Base-by-base conservation (phyloP, 2,888 invertebrate species). In the Caenorhabditis zanzibari region DNA sequence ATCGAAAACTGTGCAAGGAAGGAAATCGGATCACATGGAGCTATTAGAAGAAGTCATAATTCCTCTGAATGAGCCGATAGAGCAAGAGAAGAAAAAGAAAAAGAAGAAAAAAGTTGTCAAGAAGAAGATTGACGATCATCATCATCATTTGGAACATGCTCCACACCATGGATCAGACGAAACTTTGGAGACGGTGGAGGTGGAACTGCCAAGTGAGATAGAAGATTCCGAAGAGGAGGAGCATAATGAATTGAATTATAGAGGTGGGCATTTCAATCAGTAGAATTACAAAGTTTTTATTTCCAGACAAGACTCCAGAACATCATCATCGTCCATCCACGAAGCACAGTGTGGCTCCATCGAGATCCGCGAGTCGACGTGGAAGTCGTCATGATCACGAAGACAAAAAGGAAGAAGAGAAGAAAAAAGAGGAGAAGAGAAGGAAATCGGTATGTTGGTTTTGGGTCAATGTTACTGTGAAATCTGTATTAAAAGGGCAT, bases 191-290 rank as follows among this genome's bases (percentile, higher is more conserved):
- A 82, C 77, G 10, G 74, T 32, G 22, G 82, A 82, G 47, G 54
- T 82, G 1, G 82, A 82, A 54, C 35, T 76, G 14, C 81, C 80
- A 3, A 81, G 81, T 75, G 82, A 82, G 28, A 35, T 73, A 7
- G 80, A 85, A 14, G 76, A 82, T 44, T 76, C 81, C 1, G 84
- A 84, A 19, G 63, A 75, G 14, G 79, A 82, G 24, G 52, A 74
- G 7, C 61, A 59, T 5, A 59, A 66, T 35, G 66, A 52, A 35
- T 24, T 38, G 1, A 1, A 35, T 28, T 26, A 32, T 22, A 35
- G 54, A 41, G 49, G 49, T 63, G n/a, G 10, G 41, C 4, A n/a
- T n/a, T 35, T 4, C 9, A 12, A 14, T 16, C 9, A 0, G 14
- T 10, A 26, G 14, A 2, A 6, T 6, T 32, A 32, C 32, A 32